Base-by-base conservation (phyloP, 2,113 vertebrate species). In the Thamnaconus septentrionalis region DNA sequence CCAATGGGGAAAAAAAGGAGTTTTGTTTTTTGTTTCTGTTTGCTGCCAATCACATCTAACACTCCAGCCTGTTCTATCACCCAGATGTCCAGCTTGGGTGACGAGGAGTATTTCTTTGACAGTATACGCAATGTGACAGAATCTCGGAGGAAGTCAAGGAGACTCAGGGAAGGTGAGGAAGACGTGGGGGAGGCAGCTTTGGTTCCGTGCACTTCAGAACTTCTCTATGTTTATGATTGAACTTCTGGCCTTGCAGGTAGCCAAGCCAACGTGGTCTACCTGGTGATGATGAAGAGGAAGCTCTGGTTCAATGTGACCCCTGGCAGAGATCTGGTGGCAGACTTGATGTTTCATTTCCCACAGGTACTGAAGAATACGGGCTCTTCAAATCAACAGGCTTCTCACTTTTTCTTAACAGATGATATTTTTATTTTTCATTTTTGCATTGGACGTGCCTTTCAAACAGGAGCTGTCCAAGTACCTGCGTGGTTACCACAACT, bases 91-190 rank as follows among this genome's bases (percentile, higher is more conserved):
- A 94, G 95, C 75, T 87, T 95, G 83, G 93, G 95, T 3, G 95
- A 97, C 54, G 82, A 92, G 57, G 90, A 94, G 61, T 99, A 95
- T 79, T 97, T 98, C 87, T 99, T 97, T 50, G 97, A 99, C 87
- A 94, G 93, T 48, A 82, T 97, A 55, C 91, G 91, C 70, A 86
- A 93, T n/a, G 81, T 93, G 59, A 91, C 92, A 51, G 93, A 96
- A 47, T 73, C 88, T 75, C 84, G 83, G 7, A 94, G 86, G 82
- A 96, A 92, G 79, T 91, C 72, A 49, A 96, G 92, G 74, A 93
- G 85, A 64, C 78, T 57, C 41, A 96, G 91, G 81, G 95, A 97
- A 45, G 92, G 96, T 96, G 18, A 31, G 18, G 18, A 31, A 31
- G 18, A 31, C 18, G 18, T 31, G 18, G 18, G 18, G 18, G 18